These are phyloP conservation scores for Prochilodus magdalenae DNA, from an alignment of 2,113 vertebrate species.

Conservation along the genomic window DNA sequence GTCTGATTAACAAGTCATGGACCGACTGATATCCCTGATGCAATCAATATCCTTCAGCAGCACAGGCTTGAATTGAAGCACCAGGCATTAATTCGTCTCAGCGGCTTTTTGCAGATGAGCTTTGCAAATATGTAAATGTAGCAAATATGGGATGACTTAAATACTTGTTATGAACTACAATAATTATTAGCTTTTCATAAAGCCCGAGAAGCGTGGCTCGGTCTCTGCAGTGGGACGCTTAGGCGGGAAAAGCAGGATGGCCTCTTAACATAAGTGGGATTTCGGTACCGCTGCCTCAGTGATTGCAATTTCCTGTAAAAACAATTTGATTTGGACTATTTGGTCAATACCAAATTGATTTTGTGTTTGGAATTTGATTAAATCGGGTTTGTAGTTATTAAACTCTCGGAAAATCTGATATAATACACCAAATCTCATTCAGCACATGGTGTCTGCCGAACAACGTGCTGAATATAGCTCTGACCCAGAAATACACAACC, in stretches of 20 bases:
- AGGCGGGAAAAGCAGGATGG: neutral
- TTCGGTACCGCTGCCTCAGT: neutral
- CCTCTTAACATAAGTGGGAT: neutral
- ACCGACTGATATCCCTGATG: conserved; percentile 54
- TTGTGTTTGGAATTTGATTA: conserved; percentile 23
- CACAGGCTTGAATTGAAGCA: conserved; percentile 41
- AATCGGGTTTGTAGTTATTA: conserved; percentile 22
- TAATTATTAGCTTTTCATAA: conserved; percentile 43
- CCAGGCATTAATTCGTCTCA: conserved; percentile 39
- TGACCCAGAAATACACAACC: conserved; percentile 9
- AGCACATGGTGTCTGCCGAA: conserved; percentile 12
- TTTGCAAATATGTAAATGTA: conserved; percentile 25
- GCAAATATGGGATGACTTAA: conserved; percentile 40
- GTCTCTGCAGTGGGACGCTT: conserved; percentile 30
- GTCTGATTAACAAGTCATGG: conserved; percentile 54
- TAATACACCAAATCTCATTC: conserved; percentile 24
- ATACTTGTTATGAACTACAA: conserved; percentile 36
- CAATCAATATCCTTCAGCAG: conserved; percentile 56
- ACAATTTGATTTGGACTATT: conserved; percentile 1
- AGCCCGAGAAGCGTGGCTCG: neutral
- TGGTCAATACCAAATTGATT: conserved; percentile 24
- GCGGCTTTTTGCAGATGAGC: conserved; percentile 43
- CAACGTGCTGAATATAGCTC: neutral
- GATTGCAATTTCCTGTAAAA: conserved; percentile 3
- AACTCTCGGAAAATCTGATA: conserved; percentile 16